These are phyloP conservation scores for Zosterops lateralis DNA, from an alignment of 2,113 vertebrate genomes.

Conservation along the genomic window DNA sequence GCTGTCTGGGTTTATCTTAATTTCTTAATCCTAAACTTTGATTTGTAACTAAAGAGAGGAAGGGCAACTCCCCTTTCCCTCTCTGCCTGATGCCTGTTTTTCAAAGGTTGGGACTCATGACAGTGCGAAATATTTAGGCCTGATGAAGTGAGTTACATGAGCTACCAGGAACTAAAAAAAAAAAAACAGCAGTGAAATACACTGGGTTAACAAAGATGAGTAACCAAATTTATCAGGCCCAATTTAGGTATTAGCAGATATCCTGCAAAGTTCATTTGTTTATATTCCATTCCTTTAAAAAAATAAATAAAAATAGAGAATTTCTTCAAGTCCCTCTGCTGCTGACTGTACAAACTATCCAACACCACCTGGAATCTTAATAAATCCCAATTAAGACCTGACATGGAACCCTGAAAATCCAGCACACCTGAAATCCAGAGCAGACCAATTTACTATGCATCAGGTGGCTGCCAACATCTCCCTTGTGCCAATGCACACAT, in stretches of 20 bases:
- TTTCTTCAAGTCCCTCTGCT: background rate
- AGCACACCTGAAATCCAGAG: background rate
- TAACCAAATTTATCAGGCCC: background rate
- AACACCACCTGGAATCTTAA: background rate
- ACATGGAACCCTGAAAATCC: background rate
- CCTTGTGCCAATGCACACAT: fast-evolving
- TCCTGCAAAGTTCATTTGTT: background rate
- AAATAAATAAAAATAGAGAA: fast-evolving
- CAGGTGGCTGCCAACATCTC: background rate
- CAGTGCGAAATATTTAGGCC: background rate
- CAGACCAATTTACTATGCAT: background rate
- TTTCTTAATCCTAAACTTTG: background rate
- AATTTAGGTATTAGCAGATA: background rate
- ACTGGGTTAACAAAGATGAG: background rate
- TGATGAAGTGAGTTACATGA: background rate
- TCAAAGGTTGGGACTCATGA: background rate
- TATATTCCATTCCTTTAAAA: background rate
- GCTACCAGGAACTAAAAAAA: background rate
- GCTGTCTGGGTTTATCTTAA: background rate
- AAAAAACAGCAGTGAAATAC: background rate
- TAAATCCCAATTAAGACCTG: background rate
- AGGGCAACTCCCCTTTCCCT: background rate
- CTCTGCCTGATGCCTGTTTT: background rate
- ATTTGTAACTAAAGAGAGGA: background rate
- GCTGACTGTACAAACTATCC: background rate